These are phyloP conservation scores for Euzophera pinguis DNA, from an alignment of 2,888 invertebrate species.

Conservation along the genomic window DNA sequence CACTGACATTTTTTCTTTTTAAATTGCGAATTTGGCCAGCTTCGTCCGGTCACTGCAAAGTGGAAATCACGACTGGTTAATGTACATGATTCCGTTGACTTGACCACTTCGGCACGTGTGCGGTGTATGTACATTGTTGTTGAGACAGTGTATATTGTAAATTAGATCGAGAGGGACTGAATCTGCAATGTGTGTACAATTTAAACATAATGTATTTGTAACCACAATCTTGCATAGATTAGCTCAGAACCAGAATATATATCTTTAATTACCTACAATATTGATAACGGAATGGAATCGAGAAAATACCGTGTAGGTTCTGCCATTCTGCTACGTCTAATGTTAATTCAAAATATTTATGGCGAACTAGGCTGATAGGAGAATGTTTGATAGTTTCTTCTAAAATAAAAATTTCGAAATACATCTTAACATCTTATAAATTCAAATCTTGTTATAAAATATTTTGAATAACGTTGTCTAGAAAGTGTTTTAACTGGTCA, in stretches of 20 bases:
- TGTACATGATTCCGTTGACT: slow-evolving; percentile 44
- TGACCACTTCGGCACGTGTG: slow-evolving; percentile 54
- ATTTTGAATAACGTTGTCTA: too few species aligned
- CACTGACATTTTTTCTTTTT: slow-evolving; percentile 40
- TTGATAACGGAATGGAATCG: background rate
- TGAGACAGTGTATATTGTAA: slow-evolving; percentile 20
- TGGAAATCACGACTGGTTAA: slow-evolving; percentile 77
- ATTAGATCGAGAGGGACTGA: slow-evolving; percentile 29
- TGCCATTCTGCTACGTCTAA: too few species aligned
- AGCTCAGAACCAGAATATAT: background rate
- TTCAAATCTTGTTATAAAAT: too few species aligned
- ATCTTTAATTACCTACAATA: background rate
- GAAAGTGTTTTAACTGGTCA: background rate
- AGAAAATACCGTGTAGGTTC: too few species aligned
- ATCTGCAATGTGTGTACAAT: slow-evolving; percentile 27
- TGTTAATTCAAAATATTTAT: too few species aligned
- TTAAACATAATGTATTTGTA: slow-evolving; percentile 26
- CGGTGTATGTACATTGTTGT: slow-evolving; percentile 48
- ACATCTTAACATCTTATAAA: too few species aligned
- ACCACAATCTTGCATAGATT: background rate
- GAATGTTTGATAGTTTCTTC: too few species aligned
- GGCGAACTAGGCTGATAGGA: too few species aligned
- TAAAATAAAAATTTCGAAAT: too few species aligned
- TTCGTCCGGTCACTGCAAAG: slow-evolving; percentile 78
- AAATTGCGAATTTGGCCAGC: slow-evolving; percentile 71